phyloP scores from a whole-genome alignment of 2,888 invertebrate species.

The Elmis aenea region DNA sequence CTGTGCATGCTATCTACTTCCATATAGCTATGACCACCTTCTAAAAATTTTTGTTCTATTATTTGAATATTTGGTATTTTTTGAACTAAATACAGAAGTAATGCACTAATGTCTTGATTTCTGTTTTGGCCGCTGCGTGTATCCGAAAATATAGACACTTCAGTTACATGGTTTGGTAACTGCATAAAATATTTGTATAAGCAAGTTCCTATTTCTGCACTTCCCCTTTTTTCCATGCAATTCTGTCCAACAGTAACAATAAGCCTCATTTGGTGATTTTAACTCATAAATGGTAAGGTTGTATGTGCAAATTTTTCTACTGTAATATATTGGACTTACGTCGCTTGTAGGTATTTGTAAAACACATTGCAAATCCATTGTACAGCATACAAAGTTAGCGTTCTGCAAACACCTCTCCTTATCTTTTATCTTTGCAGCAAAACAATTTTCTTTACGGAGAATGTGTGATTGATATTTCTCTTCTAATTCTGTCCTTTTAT shows the following conservation, averaged over 20 bases:
- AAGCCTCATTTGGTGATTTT: background rate
- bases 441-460: slow-evolving; percentile 6
- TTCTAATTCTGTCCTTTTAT: slow-evolving; percentile 2
- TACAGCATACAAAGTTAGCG: slow-evolving; percentile 4
- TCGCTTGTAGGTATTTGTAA: slow-evolving; percentile 10
- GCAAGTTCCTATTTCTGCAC: slow-evolving; percentile 31
- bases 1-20: slow-evolving; percentile 21
- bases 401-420: slow-evolving; percentile 7
- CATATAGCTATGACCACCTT: slow-evolving; percentile 20
- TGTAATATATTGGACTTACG: slow-evolving; percentile 9
- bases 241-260: slow-evolving; percentile 8
- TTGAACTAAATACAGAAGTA: slow-evolving; percentile 7
- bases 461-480: slow-evolving; percentile 4
- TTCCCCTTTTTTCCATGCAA: slow-evolving; percentile 22
- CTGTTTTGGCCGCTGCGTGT: slow-evolving; percentile 9
- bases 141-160: slow-evolving; percentile 5
- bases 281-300: slow-evolving; percentile 7
- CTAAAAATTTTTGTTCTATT: slow-evolving; percentile 15
- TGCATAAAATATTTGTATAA: slow-evolving; percentile 3
- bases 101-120: slow-evolving; percentile 9
- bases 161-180: slow-evolving; percentile 1
- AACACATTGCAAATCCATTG: slow-evolving; percentile 12
- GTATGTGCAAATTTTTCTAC: slow-evolving; percentile 3
- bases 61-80: background rate
- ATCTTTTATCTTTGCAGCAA: slow-evolving; percentile 6